A percentile compares a stretch with the other conserved stretches of the same genome.
phyloP scores from a whole-genome alignment of 2,797 vertebrate species.

The Agapornis canus region DNA sequence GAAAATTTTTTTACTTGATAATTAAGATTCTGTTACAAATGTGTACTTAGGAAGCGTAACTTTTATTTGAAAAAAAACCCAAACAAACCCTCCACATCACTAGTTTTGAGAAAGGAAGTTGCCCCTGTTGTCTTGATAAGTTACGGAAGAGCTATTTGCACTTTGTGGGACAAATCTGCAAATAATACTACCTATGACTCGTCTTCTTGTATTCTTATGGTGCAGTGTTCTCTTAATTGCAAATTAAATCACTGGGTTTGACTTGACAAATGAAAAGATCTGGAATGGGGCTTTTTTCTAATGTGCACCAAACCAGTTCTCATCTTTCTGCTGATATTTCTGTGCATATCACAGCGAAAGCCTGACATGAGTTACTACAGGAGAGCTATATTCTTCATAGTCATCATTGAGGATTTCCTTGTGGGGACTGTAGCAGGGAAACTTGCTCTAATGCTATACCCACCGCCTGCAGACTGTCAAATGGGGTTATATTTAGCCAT shows the following conservation, averaged over 20 bases:
- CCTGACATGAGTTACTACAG: not conserved
- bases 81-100: fast-evolving
- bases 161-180: not conserved
- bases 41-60: not conserved
- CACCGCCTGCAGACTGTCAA: not conserved
- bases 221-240: not conserved
- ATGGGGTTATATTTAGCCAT: not conserved
- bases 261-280: not conserved
- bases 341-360: fast-evolving
- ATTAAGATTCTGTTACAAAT: not conserved
- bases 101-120: not conserved
- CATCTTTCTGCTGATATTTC: not conserved
- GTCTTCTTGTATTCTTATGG: not conserved
- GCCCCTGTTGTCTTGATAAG: not conserved
- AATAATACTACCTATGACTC: not conserved
- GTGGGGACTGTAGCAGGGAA: not conserved
- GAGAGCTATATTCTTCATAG: not conserved
- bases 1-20: not conserved
- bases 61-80: not conserved
- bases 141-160: not conserved
- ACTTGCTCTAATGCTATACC: not conserved
- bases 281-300: not conserved
- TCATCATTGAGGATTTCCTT: fast-evolving
- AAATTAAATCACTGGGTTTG: not conserved
- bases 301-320: fast-evolving